phyloP scores from a whole-genome alignment of 1,140 invertebrate species.

The Apocrypta bakeri region DNA sequence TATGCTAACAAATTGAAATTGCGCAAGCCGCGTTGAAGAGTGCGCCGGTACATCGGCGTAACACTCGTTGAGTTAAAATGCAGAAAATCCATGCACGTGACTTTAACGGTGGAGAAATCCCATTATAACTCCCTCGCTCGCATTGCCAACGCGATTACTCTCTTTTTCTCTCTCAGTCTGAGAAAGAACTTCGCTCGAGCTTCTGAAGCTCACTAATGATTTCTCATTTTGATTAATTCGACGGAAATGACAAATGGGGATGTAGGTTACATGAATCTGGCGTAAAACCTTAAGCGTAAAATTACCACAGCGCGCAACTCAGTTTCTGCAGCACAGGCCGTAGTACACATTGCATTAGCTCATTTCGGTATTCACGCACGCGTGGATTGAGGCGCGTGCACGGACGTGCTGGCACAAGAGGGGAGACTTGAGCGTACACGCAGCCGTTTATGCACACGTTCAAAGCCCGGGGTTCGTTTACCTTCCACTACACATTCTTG shows the following conservation, averaged over 20 bases:
- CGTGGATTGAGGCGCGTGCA: not conserved
- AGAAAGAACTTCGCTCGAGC: not conserved
- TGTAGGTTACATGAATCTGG: not conserved
- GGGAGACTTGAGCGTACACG: not conserved
- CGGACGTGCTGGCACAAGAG: too few species aligned
- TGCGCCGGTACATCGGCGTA: not conserved
- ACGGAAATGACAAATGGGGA: slow-evolving; percentile 27
- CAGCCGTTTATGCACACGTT: not conserved
- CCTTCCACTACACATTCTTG: slow-evolving; percentile 41
- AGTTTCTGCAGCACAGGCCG: not conserved
- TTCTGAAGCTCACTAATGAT: slow-evolving; percentile 35
- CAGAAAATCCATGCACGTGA: not conserved
- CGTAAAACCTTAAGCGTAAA: slow-evolving; percentile 5
- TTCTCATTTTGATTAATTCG: slow-evolving; percentile 49
- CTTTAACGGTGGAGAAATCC: not conserved
- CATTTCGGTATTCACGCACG: slow-evolving; percentile 22
- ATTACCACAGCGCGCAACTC: slow-evolving; percentile 26
- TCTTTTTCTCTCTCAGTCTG: not conserved
- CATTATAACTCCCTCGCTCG: slow-evolving; percentile 19
- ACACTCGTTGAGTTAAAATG: too few species aligned
- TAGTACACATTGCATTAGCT: slow-evolving; percentile 48
- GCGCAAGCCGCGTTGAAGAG: slow-evolving; percentile 12
- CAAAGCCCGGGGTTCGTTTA: slow-evolving; percentile 36
- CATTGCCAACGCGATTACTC: not conserved
- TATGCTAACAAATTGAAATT: slow-evolving; percentile 43